Conservation (phyloP, 2,888 invertebrate species). For the Diarsia rubi region DNA sequence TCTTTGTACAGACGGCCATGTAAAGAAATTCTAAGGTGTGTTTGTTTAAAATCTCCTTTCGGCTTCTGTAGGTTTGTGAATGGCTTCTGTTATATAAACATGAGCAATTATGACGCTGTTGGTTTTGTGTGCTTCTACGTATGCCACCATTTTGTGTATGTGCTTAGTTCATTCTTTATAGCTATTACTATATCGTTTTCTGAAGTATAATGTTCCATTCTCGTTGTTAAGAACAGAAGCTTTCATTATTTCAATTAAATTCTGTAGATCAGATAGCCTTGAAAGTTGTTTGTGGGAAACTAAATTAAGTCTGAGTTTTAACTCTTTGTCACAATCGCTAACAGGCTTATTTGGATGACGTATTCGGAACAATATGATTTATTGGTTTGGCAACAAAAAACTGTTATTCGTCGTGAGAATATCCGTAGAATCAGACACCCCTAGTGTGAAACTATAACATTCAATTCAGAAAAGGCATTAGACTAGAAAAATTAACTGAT, state of each 20-base stretch:
- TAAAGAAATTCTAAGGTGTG: slow-evolving; percentile 84
- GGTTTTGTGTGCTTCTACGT: slow-evolving; percentile 70
- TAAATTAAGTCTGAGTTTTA: slow-evolving; percentile 25
- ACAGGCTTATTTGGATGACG: slow-evolving; percentile 53
- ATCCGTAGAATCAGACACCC: slow-evolving; percentile 69
- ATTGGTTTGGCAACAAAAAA: slow-evolving; percentile 52
- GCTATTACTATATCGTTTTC: slow-evolving; percentile 45
- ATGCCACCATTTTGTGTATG: slow-evolving; percentile 66
- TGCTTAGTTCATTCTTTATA: slow-evolving; percentile 52
- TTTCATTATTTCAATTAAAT: slow-evolving; percentile 8
- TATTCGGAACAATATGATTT: slow-evolving; percentile 49
- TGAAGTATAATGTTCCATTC: slow-evolving; percentile 39
- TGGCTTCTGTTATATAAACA: slow-evolving; percentile 87
- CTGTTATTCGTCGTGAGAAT: slow-evolving; percentile 78
- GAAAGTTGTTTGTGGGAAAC: slow-evolving; percentile 24
- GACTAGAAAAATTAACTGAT: slow-evolving; percentile 88
- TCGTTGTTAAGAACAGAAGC: slow-evolving; percentile 9
- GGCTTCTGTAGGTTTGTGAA: slow-evolving; percentile 87
- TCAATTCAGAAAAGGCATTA: slow-evolving; percentile 85
- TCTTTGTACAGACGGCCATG: slow-evolving; percentile 82
- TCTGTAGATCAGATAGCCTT: slow-evolving; percentile 1
- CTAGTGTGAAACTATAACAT: slow-evolving; percentile 77
- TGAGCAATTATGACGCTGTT: slow-evolving; percentile 82
- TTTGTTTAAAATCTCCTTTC: slow-evolving; percentile 88
- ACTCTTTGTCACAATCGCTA: slow-evolving; percentile 25